Percentiles rank a stretch among this genome's conserved stretches.
phyloP scores from a whole-genome alignment of 35 echinoderm and acorn worm species.

The Patiria miniata region DNA sequence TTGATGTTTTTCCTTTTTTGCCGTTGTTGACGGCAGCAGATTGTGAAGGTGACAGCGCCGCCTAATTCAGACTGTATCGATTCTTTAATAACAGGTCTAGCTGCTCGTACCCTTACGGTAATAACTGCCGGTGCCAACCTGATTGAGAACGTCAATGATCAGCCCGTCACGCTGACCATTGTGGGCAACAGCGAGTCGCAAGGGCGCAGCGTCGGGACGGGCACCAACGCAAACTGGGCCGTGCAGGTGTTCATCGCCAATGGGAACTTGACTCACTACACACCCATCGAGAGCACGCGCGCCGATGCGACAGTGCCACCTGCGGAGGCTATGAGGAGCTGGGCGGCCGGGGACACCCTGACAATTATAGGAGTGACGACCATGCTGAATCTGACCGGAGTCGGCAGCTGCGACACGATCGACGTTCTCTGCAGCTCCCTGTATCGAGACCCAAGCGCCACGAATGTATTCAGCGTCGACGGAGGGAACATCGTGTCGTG shows the following conservation, averaged over 20 bases:
- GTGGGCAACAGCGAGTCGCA: not conserved
- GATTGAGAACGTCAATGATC: not conserved
- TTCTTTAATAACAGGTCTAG: conserved; percentile 2
- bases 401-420: not conserved
- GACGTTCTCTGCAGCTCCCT: not conserved
- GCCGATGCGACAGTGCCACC: not conserved
- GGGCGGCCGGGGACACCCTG: conserved; percentile 37
- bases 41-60: too few relatives aligned
- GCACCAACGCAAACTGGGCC: not conserved
- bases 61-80: too few relatives aligned
- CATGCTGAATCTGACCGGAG: conserved; percentile 19
- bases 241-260: not conserved
- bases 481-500: not conserved
- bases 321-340: not conserved
- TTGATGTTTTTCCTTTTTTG: too few relatives aligned
- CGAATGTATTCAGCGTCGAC: not conserved
- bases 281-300: not conserved
- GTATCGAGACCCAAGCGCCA: not conserved
- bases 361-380: conserved; percentile 21
- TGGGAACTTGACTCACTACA: not conserved
- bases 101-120: not conserved
- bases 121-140: not conserved
- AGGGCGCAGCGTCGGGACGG: not conserved
- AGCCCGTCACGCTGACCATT: not conserved
- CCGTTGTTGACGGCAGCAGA: too few relatives aligned